These are phyloP conservation scores for Anolis sagrei DNA, from an alignment of 2,113 vertebrate species.

Conservation along the genomic window DNA sequence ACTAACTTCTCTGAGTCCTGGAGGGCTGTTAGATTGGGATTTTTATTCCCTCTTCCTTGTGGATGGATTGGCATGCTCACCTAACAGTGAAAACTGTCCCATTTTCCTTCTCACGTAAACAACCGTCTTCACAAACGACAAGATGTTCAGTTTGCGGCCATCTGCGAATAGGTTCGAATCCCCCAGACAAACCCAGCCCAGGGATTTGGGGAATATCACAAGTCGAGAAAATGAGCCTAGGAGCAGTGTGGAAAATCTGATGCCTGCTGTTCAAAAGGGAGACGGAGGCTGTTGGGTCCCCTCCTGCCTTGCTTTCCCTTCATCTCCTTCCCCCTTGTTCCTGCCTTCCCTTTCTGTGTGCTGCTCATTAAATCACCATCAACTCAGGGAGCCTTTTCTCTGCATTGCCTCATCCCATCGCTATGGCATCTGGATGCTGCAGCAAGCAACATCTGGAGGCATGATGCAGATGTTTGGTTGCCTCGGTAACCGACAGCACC, in stretches of 20 bases:
- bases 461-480: constrained; percentile 74
- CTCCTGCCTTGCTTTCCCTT: not conserved
- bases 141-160: not conserved
- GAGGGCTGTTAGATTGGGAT: not conserved
- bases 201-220: not conserved
- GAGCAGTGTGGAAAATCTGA: constrained; percentile 10
- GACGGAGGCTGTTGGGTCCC: not conserved
- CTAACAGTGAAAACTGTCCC: not conserved
- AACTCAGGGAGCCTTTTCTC: not conserved
- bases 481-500: constrained; percentile 62
- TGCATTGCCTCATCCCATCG: constrained; percentile 67
- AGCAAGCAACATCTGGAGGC: constrained; percentile 71
- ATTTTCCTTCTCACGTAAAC: not conserved
- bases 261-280: not conserved
- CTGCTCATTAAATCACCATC: constrained; percentile 15
- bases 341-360: not conserved
- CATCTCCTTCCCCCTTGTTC: not conserved
- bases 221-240: not conserved
- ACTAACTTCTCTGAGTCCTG: too few relatives aligned
- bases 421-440: constrained; percentile 71
- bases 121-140: not conserved
- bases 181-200: not conserved
- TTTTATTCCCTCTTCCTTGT: not conserved
- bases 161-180: not conserved
- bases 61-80: not conserved